Evolutionary conservation across 2,888 invertebrate genomes (phyloP).

Genomic region (Cryptocephalus moraei): DNA sequence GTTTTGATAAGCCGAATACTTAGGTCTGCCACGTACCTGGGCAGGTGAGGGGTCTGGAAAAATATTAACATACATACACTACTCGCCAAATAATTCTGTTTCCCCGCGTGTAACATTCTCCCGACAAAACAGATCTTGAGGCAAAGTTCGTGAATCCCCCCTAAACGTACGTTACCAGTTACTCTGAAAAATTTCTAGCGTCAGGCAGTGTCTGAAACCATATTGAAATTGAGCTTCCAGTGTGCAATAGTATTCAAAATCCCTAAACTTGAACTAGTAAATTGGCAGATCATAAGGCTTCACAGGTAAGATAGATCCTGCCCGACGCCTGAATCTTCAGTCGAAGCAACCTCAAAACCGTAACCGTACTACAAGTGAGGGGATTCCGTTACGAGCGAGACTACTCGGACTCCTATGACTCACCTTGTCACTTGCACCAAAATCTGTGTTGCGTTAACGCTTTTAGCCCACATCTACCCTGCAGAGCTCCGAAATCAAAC

Average conservation of each 20-base stretch:
- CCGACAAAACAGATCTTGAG: conserved; percentile 18
- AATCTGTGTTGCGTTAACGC: conserved; percentile 15
- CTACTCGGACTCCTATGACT: conserved; percentile 2
- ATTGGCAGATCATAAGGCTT: no score
- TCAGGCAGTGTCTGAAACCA: no score
- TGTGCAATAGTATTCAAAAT: no score
- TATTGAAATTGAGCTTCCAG: no score
- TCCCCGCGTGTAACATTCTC: conserved; percentile 6
- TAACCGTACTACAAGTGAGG: no score
- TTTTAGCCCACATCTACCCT: not conserved
- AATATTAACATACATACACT: conserved; percentile 43
- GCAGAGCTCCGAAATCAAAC: conserved; percentile 5
- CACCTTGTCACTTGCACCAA: conserved; percentile 15
- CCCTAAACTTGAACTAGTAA: no score
- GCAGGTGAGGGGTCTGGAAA: conserved; percentile 74
- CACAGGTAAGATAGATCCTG: no score
- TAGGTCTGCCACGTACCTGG: conserved; percentile 73
- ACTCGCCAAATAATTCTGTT: conserved; percentile 12
- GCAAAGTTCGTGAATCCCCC: conserved; percentile 1
- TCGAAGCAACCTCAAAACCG: no score
- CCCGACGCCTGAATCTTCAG: no score
- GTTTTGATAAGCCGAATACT: conserved; percentile 74
- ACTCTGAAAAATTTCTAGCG: no score
- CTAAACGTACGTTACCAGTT: no score
- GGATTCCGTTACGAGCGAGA: no score